phyloP scores from a whole-genome alignment of 2,113 vertebrate species.

The Phyllostomus hastatus region DNA sequence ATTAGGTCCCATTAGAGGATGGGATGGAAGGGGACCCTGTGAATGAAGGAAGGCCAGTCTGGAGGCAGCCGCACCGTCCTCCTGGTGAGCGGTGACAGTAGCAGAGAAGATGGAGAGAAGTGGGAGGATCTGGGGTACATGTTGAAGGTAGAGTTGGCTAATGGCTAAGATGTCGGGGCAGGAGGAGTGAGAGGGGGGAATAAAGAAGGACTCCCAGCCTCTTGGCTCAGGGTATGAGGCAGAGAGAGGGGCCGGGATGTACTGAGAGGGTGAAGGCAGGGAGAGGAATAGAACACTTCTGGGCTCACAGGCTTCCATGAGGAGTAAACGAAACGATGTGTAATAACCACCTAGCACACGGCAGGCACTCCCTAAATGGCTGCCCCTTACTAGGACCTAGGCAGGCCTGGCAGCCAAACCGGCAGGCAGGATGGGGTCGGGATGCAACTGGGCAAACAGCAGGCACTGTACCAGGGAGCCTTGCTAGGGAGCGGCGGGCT shows the following conservation, averaged over 20 bases:
- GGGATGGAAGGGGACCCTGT: rapidly evolving
- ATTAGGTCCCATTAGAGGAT: neutral
- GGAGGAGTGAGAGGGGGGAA: neutral
- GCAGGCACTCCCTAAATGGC: neutral
- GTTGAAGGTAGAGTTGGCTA: neutral
- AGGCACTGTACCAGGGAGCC: neutral
- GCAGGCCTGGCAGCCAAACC: neutral
- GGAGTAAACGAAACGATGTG: neutral
- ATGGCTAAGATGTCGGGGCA: rapidly evolving
- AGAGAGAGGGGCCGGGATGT: neutral
- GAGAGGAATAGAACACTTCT: neutral
- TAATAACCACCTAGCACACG: neutral
- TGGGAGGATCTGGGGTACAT: no score
- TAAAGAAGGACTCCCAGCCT: neutral
- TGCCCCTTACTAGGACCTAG: neutral
- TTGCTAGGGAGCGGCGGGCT: rapidly evolving
- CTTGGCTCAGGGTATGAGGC: neutral
- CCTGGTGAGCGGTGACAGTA: neutral
- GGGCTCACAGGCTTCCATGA: neutral
- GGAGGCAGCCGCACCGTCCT: no score
- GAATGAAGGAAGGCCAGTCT: neutral
- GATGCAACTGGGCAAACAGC: neutral
- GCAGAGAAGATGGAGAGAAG: neutral
- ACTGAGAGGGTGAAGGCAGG: neutral
- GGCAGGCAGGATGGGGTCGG: neutral